Base-by-base conservation (phyloP, 2,113 vertebrate genomes). In the Colossoma macropomum region DNA sequence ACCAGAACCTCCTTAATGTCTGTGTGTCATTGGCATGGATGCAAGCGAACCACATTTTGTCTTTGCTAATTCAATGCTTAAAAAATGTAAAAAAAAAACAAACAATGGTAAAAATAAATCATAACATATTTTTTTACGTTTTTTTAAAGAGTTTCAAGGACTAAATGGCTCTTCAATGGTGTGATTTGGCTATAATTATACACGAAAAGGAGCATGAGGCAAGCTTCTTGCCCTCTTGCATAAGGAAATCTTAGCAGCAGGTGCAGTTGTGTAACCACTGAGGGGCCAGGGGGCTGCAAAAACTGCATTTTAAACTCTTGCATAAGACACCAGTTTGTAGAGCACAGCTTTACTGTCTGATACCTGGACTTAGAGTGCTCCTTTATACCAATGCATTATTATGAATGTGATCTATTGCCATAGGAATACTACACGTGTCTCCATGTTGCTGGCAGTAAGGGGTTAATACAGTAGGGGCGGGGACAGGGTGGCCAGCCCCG, bases 191-290 rank as follows among this genome's bases (percentile, higher is more conserved):
- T 11, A 45, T 45, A 45, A 9, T 45, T 9, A 8, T 45, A 11
- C 6, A 45, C n/a, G 9, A 11, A 11, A 5, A 11, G 9, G 16
- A 71, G 68, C n/a, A 45, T 45, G 13, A 71, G 45, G 27, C 30
- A 60, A 80, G 27, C 30, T 2, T 15, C 13, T 15, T 62, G 25
- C 32, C 21, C 30, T 34, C 65, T 90, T 90, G 86, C 87, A 84
- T 91, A 90, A 91, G 87, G 85, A 75, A 91, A 92, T 74, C 78
- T 77, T 74, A 27, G 75, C 69, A 81, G 45, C 70, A 59, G 62
- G 56, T 60, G 62, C 23, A 77, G 80, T 93, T 94, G 87, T 88
- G 84, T 90, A 93, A 93, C 82, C 72, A 10, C 25, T 25, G 27
- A 27, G 23, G 3, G 68, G 41, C 34, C 76, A 62, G 45, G 11